Percentiles rank a stretch among this genome's conserved stretches.
Conservation (phyloP, 2,797 vertebrate species). For the Distichodus sexfasciatus region DNA sequence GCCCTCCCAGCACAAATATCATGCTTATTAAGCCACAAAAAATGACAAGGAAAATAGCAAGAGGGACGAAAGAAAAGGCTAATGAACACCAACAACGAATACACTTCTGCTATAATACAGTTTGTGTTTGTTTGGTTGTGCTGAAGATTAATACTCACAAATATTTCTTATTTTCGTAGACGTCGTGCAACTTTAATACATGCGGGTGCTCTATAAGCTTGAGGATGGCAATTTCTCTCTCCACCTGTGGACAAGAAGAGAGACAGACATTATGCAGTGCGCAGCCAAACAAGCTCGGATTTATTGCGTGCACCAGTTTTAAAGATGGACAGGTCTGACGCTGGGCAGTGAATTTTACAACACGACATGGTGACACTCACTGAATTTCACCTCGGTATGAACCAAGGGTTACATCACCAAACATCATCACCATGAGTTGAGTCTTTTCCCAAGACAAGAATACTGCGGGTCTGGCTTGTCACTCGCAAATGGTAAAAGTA, state of each 20-base stretch:
- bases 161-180: slow-evolving; percentile 99
- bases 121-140: no score
- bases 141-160: slow-evolving; percentile 80
- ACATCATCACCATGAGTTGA: neutral
- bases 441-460: no score
- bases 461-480: no score
- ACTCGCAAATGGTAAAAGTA: no score
- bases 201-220: slow-evolving; percentile 98
- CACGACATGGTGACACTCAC: neutral
- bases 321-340: neutral
- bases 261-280: neutral
- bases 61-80: no score
- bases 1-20: no score
- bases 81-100: no score
- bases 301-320: neutral
- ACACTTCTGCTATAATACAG: no score
- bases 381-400: neutral
- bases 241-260: slow-evolving; percentile 82
- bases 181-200: slow-evolving; percentile 95
- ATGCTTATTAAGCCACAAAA: no score
- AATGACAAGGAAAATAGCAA: no score
- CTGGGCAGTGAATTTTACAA: neutral
- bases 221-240: slow-evolving; percentile 95
- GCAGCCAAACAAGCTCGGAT: neutral
- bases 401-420: slow-evolving; percentile 18